A percentile compares a stretch with the other conserved stretches of the same genome.
Evolutionary conservation across 2,113 vertebrate genomes (phyloP).

Genomic region (Dolichotis patagonum): DNA sequence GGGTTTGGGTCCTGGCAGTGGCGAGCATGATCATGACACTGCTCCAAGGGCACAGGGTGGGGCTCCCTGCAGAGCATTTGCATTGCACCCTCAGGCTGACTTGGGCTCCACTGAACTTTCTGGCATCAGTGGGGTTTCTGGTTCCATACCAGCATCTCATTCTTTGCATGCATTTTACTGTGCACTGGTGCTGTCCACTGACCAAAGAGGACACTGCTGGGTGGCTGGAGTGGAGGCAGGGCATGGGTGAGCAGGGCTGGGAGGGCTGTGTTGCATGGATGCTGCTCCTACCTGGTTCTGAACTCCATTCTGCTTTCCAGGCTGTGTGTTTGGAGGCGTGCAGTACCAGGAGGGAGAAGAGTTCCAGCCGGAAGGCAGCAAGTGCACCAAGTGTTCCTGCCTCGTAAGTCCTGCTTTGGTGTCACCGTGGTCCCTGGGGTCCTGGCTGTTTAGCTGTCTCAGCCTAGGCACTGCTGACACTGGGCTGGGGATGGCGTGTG

Average conservation of each 20-base stretch:
- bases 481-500: neutral
- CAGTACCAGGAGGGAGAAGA: constrained; percentile 95
- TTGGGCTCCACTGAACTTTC: neutral
- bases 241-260: neutral
- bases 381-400: constrained; percentile 95
- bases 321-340: constrained; percentile 95
- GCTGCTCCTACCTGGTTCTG: neutral
- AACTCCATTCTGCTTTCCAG: constrained; percentile 84
- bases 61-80: neutral
- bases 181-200: neutral
- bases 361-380: constrained; percentile 94
- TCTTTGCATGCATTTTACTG: neutral
- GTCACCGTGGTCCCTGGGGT: neutral
- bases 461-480: fast-evolving
- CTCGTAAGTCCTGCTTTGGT: constrained; percentile 89
- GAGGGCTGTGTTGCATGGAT: neutral
- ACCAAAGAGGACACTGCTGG: neutral
- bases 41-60: fast-evolving
- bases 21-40: neutral
- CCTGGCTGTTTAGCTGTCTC: neutral
- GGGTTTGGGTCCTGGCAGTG: neutral
- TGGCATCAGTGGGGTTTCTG: neutral
- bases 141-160: neutral
- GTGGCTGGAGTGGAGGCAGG: neutral
- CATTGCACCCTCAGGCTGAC: neutral